A percentile compares a stretch with the other conserved stretches of the same genome.
Evolutionary conservation across 2,888 invertebrate genomes (phyloP).

Genomic region (Rotaria macrura): DNA sequence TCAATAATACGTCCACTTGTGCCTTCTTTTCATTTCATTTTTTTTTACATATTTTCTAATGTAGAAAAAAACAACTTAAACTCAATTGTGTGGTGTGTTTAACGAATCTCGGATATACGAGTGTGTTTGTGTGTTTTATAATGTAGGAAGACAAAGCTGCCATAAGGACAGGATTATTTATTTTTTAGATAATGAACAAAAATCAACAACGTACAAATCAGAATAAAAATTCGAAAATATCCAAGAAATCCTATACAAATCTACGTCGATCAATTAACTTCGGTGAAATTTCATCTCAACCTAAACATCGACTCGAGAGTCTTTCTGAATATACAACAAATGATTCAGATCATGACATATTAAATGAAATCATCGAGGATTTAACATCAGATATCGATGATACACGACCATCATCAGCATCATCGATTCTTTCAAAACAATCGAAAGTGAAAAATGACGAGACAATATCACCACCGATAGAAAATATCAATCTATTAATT

Average conservation of each 20-base stretch:
- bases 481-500: too few species aligned
- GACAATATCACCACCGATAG: neutral
- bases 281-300: neutral
- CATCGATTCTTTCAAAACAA: neutral
- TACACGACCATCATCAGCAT: neutral
- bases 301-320: neutral
- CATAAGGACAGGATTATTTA: neutral
- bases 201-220: neutral
- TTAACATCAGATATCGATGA: neutral
- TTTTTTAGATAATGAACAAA: neutral
- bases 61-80: neutral
- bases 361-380: neutral
- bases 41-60: neutral
- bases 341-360: neutral
- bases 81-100: neutral
- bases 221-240: neutral
- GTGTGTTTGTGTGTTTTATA: neutral
- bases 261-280: neutral
- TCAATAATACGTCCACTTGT: neutral
- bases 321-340: neutral
- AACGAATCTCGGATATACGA: neutral
- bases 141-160: neutral
- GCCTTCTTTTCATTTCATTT: neutral
- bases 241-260: neutral
- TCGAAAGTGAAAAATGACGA: neutral